Conservation (phyloP, 2,113 vertebrate genomes). For the Chauna torquata region DNA sequence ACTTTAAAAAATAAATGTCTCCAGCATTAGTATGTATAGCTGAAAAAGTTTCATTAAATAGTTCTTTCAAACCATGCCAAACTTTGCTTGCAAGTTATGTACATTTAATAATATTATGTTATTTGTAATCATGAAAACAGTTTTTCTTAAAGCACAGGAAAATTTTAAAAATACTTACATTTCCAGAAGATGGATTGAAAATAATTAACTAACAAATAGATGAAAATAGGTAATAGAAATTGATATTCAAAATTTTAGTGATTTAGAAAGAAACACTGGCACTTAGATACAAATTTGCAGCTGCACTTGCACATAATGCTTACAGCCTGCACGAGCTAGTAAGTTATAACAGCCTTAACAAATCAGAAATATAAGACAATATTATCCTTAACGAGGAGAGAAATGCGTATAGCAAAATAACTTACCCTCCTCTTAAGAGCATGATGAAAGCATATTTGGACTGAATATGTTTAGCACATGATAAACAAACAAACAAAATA, state of each 20-base stretch:
- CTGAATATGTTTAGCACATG: constrained; percentile 42
- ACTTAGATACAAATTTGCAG: constrained; percentile 35
- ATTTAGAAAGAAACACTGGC: neutral
- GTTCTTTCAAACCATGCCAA: constrained; percentile 54
- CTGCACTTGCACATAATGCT: constrained; percentile 36
- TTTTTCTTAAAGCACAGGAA: constrained; percentile 36
- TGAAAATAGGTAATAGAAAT: constrained; percentile 45
- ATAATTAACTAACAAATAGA: constrained; percentile 8
- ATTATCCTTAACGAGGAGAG: constrained; percentile 7
- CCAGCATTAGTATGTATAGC: neutral
- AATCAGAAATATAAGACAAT: constrained; percentile 28
- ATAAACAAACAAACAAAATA: constrained; percentile 46
- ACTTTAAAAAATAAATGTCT: constrained; percentile 23
- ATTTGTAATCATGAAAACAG: constrained; percentile 29
- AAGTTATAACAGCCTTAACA: constrained; percentile 12
- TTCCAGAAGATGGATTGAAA: constrained; percentile 49
- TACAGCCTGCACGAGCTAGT: neutral
- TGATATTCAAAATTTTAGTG: neutral
- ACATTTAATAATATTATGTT: constrained; percentile 44
- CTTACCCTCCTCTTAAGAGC: constrained; percentile 31
- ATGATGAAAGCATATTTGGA: constrained; percentile 42
- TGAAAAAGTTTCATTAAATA: constrained; percentile 50
- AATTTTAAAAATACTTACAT: constrained; percentile 48
- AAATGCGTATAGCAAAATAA: constrained; percentile 29
- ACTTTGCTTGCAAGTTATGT: constrained; percentile 56